Conservation (phyloP, 2,113 vertebrate species). For the Glaucomys volans region DNA sequence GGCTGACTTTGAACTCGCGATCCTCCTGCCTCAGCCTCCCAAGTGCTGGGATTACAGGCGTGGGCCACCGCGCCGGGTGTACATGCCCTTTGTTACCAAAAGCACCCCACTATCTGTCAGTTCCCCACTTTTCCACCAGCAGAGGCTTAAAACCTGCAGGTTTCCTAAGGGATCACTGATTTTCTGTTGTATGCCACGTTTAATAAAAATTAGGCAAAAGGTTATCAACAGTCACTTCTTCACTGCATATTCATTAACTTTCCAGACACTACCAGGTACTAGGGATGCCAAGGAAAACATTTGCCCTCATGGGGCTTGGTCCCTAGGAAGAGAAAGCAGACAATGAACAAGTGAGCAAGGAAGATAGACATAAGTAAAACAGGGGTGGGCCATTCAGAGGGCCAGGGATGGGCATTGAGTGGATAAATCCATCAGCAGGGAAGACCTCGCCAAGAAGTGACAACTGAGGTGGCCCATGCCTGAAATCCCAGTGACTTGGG, state of each 20-base stretch:
- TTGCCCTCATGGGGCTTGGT: background rate
- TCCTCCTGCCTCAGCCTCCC: no score
- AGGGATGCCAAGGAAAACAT: background rate
- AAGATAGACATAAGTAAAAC: background rate
- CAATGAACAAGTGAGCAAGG: background rate
- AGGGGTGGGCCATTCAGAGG: background rate
- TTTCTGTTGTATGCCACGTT: no score
- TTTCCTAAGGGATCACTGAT: slow-evolving; percentile 3
- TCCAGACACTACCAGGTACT: background rate
- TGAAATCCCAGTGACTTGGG: no score
- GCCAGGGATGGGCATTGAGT: accelerated
- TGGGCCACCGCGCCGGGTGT: no score
- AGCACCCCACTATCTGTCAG: background rate
- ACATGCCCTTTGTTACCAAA: background rate
- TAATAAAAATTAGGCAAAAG: background rate
- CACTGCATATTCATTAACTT: background rate
- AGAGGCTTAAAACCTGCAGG: background rate
- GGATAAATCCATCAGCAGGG: background rate
- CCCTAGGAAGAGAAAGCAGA: background rate
- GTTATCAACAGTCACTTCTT: background rate
- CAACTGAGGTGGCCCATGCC: background rate
- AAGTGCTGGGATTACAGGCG: no score
- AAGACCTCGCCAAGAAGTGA: background rate
- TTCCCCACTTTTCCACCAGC: background rate
- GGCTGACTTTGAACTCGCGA: no score